Base-by-base conservation (phyloP, 2,888 invertebrate genomes). In the Agrochola litura region DNA sequence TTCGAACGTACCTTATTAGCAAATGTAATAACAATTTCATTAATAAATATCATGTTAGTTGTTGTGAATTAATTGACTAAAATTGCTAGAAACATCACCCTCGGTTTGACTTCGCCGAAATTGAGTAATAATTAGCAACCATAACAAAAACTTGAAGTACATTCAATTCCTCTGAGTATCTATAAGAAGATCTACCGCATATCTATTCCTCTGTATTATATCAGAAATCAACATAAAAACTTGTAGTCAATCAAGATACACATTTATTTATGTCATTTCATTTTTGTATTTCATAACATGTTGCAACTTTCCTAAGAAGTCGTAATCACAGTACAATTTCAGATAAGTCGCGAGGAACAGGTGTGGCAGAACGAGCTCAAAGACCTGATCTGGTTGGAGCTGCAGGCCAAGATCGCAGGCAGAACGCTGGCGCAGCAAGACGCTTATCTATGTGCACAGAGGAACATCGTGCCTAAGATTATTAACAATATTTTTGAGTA, bases 361-460 rank as follows among this genome's bases (percentile, higher is more conserved):
- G 97, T 98, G 64, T 99, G 98, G 98, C 98, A 99, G 94, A 98
- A 98, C 87, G 98, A 98, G 95, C 95, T 98, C 70, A 98, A 98
- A 94, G 99, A 99, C 95, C 97, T 99, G 87, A 98, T 99, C 88
- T 99, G 99, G 99, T 94, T 99, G 88, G 99, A 99, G 95, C 95
- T 99, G 82, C 98, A 98, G 94, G 99, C 99, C 0, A 98, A 98
- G 97, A 97, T 98, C 85, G 98, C 98, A 0, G 98, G 98, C 84
- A 97, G 98, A 67, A 97, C 97, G 1, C 97, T 98, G 30, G 97
- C 97, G 72, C 98, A 98, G 89, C 98, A 99, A 94, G 99, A 99
- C 93, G 97, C 97, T 77, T 98, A 97, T 92, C 96, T 99, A 30
- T 98, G 98, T 90, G 95, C 97, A 65, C 98, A 98, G 88, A 97